Base-by-base conservation (phyloP, 2,113 vertebrate genomes). In the Chaetorhynchus papuensis region DNA sequence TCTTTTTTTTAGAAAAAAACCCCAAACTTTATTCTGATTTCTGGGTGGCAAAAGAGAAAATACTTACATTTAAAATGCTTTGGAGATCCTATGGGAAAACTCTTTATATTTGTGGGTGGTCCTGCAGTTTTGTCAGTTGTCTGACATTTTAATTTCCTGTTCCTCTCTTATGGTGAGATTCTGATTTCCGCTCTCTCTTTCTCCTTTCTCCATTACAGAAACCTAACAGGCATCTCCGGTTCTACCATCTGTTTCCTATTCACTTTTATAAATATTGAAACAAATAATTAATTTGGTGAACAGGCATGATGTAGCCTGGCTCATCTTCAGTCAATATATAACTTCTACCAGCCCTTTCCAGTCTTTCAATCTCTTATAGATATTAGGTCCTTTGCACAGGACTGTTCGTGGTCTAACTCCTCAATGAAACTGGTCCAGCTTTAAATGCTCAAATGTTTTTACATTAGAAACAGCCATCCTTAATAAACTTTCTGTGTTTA, bases 91-190 rank as follows among this genome's bases (percentile, higher is more conserved):
- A 77, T 41, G n/a, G 50, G 59, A 70, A 65, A 70, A 41, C 28
- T 87, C 74, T 93, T 83, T 52, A n/a, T 70, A 70, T 42, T 37
- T 24, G 23, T 87, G 96, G 94, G 96, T 97, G 97, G 96, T 96
- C 97, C 78, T 72, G 52, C 30, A 50, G 22, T 89, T 96, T 96
- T 97, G 91, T 97, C 96, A 92, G 82, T 90, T 71, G 89, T 87
- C 82, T 96, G 94, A 97, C 87, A 94, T 95, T 97, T 98, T 98
- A 96, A 98, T 97, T 97, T 98, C 96, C 98, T 97, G 93, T 96
- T 96, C 93, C 93, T 89, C 91, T 97, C 95, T 97, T 97, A 66
- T 33, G 63, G 78, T 83, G 79, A 75, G 80, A 96, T 97, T 96
- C 97, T 84, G 91, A 96, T 97, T 97, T 97, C 97, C 57, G 3